Percentiles rank a stretch among this genome's conserved stretches.
These are phyloP conservation scores for Caranx ignobilis DNA, from an alignment of 2,113 vertebrate genomes.

Conservation along the genomic window DNA sequence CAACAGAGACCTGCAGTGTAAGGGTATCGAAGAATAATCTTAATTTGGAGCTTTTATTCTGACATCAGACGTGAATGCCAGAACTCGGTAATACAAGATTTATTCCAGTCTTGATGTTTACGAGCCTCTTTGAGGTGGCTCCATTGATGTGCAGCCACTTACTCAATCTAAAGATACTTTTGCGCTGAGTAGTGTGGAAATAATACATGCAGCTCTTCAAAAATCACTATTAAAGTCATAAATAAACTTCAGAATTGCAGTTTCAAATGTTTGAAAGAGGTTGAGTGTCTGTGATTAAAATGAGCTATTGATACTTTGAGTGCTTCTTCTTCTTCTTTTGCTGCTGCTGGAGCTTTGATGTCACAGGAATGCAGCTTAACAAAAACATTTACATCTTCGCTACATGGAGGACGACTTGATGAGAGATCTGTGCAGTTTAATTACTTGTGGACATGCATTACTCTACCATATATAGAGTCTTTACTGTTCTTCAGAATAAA, in stretches of 20 bases:
- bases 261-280: not conserved
- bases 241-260: not conserved
- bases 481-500: not conserved
- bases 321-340: not conserved
- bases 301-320: constrained; percentile 35
- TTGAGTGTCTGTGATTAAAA: constrained; percentile 7
- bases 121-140: not conserved
- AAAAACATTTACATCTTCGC: constrained; percentile 67
- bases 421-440: constrained; percentile 38
- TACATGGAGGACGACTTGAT: constrained; percentile 43
- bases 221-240: not conserved
- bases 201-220: not conserved
- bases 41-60: constrained; percentile 3
- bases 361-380: constrained; percentile 64
- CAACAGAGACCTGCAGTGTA: not conserved
- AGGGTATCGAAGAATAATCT: not conserved
- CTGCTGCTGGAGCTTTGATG: constrained; percentile 54
- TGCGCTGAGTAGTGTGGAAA: not conserved
- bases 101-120: not conserved
- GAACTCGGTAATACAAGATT: not conserved
- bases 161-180: not conserved
- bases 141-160: not conserved
- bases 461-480: constrained; percentile 57
- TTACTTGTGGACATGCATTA: constrained; percentile 6
- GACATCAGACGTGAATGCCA: not conserved